These are phyloP conservation scores for Cataglyphis albicans DNA, from an alignment of 2,888 invertebrate genomes.

Conservation along the genomic window DNA sequence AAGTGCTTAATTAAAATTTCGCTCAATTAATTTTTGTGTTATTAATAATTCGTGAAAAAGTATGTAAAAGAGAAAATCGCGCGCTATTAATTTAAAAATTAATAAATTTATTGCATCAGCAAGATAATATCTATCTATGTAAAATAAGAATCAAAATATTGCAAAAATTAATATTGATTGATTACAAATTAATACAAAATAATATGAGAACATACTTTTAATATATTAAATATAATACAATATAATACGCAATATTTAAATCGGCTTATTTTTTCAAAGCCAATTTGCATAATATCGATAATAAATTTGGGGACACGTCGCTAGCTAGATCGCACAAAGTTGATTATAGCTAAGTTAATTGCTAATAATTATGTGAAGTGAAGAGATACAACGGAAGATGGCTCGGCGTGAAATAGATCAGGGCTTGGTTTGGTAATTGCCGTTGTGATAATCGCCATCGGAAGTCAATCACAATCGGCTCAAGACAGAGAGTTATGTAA, in stretches of 20 bases:
- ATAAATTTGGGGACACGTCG: conserved; percentile 13
- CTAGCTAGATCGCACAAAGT: neutral
- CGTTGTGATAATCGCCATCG: conserved; percentile 50
- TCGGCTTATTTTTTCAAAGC: neutral
- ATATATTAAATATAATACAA: neutral
- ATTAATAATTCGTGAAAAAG: neutral
- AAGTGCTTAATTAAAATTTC: neutral
- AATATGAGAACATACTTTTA: neutral
- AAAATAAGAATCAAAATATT: neutral
- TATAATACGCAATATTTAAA: neutral
- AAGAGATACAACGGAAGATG: conserved; percentile 79
- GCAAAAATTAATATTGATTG: neutral
- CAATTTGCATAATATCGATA: neutral
- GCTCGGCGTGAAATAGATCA: conserved; percentile 82
- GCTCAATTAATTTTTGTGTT: neutral
- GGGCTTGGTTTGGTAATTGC: conserved; percentile 59
- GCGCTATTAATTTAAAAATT: neutral
- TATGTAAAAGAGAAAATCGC: neutral
- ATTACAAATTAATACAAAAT: neutral
- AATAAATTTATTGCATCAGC: neutral
- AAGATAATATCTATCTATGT: neutral
- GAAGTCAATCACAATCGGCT: conserved; percentile 67
- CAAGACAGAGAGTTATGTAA: conserved; percentile 67
- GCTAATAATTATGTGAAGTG: conserved; percentile 29
- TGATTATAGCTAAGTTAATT: conserved; percentile 37